Evolutionary conservation across 1,140 invertebrate genomes (phyloP).

Genomic region (Bombus breviceps): DNA sequence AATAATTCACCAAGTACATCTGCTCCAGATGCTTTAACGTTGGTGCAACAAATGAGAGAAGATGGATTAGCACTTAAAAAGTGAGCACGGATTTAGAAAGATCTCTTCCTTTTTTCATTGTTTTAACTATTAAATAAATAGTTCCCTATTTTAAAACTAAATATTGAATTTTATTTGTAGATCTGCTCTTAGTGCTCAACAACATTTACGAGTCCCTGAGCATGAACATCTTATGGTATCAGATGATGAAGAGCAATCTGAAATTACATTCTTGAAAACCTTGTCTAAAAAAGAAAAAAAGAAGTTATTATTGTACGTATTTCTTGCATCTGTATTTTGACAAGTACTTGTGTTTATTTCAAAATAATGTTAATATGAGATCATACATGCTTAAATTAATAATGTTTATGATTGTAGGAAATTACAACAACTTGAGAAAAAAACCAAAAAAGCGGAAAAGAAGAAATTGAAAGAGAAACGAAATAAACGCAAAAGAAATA

Average conservation of each 20-base stretch:
- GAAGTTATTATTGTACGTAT: conserved; percentile 91
- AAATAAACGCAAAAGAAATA: conserved; percentile 22
- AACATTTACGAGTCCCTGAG: conserved; percentile 83
- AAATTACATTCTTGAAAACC: conserved; percentile 91
- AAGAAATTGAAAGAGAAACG: conserved; percentile 83
- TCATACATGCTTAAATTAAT: neutral
- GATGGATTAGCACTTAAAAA: conserved; percentile 95
- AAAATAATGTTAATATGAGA: conserved; percentile 1
- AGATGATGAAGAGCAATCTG: conserved; percentile 86
- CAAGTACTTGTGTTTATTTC: neutral
- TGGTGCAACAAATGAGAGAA: conserved; percentile 95
- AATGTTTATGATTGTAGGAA: conserved; percentile 83
- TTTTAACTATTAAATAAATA: neutral
- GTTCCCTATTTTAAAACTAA: conserved; percentile 8
- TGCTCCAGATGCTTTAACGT: conserved; percentile 86
- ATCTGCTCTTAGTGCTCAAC: conserved; percentile 84
- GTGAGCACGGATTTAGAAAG: conserved; percentile 78
- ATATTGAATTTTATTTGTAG: conserved; percentile 59
- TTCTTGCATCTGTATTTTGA: neutral
- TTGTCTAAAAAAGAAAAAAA: conserved; percentile 94
- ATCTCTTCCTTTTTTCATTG: neutral
- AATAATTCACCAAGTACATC: conserved; percentile 84
- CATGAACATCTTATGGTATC: conserved; percentile 78
- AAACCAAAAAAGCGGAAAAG: conserved; percentile 83
- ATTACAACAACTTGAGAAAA: conserved; percentile 89